These are phyloP conservation scores for Pomatorhinus ruficollis DNA, from an alignment of 2,113 vertebrate genomes.

Conservation along the genomic window DNA sequence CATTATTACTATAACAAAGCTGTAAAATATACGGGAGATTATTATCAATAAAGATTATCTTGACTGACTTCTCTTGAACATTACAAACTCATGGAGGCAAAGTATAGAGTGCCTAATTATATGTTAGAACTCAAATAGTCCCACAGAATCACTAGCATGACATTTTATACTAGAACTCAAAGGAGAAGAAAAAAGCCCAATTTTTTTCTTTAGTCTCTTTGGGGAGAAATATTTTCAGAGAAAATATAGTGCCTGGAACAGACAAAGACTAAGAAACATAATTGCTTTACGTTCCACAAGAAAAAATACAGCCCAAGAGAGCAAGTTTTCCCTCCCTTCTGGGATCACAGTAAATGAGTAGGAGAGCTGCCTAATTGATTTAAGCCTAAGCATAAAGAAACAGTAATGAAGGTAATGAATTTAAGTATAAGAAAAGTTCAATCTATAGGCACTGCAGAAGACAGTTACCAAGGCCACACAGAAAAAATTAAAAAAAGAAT, in stretches of 20 bases:
- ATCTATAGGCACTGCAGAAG: neutral
- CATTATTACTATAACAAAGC: neutral
- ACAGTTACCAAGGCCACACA: neutral
- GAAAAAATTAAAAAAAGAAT: neutral
- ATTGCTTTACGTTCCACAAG: neutral
- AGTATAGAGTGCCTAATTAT: neutral
- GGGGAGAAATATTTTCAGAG: neutral
- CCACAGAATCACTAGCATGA: neutral
- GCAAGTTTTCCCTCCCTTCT: neutral
- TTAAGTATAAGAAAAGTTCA: neutral
- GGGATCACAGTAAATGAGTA: neutral
- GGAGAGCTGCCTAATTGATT: neutral
- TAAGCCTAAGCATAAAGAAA: neutral
- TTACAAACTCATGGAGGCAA: neutral
- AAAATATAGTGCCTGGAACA: neutral
- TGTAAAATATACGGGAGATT: neutral
- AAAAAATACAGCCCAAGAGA: neutral
- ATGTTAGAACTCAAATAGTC: neutral
- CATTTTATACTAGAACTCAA: neutral
- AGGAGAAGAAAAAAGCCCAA: neutral
- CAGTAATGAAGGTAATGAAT: conserved; percentile 9
- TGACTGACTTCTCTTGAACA: neutral
- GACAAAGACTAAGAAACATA: neutral
- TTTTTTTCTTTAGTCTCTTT: neutral
- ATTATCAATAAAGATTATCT: neutral